Conservation (phyloP, 2,797 vertebrate genomes). For the Sebastiscus albofasciatus region DNA sequence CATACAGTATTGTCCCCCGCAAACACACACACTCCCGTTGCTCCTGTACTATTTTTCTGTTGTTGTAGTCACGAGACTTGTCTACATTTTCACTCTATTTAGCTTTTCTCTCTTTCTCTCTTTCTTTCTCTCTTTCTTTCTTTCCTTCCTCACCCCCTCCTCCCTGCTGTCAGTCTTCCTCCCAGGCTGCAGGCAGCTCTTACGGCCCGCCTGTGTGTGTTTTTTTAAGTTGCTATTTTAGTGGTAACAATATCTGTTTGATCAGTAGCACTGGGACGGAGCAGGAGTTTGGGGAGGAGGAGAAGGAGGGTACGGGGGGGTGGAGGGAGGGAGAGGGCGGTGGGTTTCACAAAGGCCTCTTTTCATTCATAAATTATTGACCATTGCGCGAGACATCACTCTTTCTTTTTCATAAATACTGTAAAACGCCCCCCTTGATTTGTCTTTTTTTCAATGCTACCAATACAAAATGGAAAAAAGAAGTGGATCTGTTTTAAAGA, state of each 20-base stretch:
- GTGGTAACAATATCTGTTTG: constrained; percentile 88
- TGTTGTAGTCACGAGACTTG: not conserved
- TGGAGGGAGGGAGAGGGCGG: constrained; percentile 18
- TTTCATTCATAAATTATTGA: constrained; percentile 86
- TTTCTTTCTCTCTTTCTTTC: not conserved
- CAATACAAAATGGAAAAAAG: constrained; percentile 37
- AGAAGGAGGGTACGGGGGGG: constrained; percentile 28
- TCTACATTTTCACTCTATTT: not conserved
- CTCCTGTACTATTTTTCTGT: constrained; percentile 73
- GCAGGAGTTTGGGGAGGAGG: constrained; percentile 51
- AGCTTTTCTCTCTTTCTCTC: not conserved
- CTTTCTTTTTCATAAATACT: constrained; percentile 71
- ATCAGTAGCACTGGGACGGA: constrained; percentile 74
- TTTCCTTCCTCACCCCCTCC: not conserved
- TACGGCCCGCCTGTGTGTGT: constrained; percentile 78
- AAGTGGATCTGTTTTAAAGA: constrained; percentile 19
- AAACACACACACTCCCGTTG: constrained; percentile 81
- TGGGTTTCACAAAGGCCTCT: constrained; percentile 83
- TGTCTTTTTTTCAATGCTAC: constrained; percentile 27
- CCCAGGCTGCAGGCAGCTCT: constrained; percentile 67
- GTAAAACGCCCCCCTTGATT: constrained; percentile 40
- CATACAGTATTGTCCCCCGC: constrained; percentile 18
- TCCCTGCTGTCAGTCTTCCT: constrained; percentile 46
- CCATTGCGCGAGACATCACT: constrained; percentile 57
- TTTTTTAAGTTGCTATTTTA: constrained; percentile 87